Evolutionary conservation across 2,797 vertebrate genomes (phyloP), one percentile per base, ranked within the genome.

Genomic region (Siniperca obscura): DNA sequence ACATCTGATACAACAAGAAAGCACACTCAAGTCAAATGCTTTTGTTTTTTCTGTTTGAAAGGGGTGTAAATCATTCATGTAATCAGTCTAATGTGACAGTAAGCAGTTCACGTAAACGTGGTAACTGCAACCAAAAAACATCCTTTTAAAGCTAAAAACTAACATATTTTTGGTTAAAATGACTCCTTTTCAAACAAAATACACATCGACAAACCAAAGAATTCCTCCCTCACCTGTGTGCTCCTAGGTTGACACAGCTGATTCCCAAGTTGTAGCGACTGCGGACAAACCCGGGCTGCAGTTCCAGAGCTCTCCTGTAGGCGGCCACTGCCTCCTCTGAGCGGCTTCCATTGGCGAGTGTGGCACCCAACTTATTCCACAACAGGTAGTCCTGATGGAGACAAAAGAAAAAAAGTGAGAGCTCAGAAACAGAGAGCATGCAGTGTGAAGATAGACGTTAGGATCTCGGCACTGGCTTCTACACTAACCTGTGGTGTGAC

Each of bases 261-360:
- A 99, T 99, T 82, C 98, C 98, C 90, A 99, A 91, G 89, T 99
- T 99, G 89, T 99, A 99, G 67, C 98, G 97, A 84, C 98, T 99
- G 46, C 98, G 98, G 73, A 99, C 95, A 1, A 99, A 99, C 30
- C 98, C 98, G 0, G 98, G 98, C 91, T 99, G 98, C 19, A 99
- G 95, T 74, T 99, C 97, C 36, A 99, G 93, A 0, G 98, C 98
- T 87, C 96, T 96, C 70, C 98, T 97, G 91, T 99, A 99, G 0
- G 98, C 98, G 0, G 98, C 98, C 56, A 99, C 98, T 0, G 98
- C 98, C 76, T 99, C 98, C 76, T 99, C 98, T 1, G 98, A 99
- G 68, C 97, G 97, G 86, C 97, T 99, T 8, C 98, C 98, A 0
- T 99, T 99, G 50, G 98, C 98, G 74, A 99, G 91, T 0, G 98